Conservation (phyloP, 2,113 vertebrate species). For the Labeo rohita region DNA sequence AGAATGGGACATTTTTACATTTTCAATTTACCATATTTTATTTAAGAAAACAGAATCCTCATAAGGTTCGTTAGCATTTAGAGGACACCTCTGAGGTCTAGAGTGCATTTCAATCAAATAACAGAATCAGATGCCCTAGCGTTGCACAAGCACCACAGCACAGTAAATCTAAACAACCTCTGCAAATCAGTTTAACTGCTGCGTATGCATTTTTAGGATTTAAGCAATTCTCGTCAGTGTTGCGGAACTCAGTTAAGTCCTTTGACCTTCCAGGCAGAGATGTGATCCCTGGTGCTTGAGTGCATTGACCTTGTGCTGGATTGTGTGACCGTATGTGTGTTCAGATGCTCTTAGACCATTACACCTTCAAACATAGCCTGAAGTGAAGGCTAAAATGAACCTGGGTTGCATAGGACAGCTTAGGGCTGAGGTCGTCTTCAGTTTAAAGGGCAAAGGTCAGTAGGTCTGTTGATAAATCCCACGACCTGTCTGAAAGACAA, state of each 20-base stretch:
- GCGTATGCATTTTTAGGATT: not conserved
- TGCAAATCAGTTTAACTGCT: not conserved
- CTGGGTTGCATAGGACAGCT: not conserved
- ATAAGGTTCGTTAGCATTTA: not conserved
- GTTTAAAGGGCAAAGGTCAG: constrained; percentile 34
- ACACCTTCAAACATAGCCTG: not conserved
- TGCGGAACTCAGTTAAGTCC: constrained; percentile 17
- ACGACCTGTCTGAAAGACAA: not conserved
- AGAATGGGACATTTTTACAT: no score
- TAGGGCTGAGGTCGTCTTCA: not conserved
- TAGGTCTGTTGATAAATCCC: constrained; percentile 38
- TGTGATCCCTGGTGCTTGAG: not conserved
- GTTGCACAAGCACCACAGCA: not conserved
- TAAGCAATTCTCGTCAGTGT: constrained; percentile 14
- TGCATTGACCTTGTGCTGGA: constrained; percentile 33
- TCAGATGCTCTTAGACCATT: constrained; percentile 3
- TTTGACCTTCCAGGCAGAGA: constrained; percentile 3
- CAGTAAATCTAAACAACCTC: constrained; percentile 3
- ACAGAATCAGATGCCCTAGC: not conserved
- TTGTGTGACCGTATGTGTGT: not conserved
- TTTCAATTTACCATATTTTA: not conserved
- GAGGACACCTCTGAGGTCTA: not conserved
- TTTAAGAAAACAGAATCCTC: not conserved
- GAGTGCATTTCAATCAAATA: not conserved
- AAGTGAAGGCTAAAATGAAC: not conserved